These are phyloP conservation scores for Miltochrista miniata DNA, from an alignment of 2,888 invertebrate species.

Conservation along the genomic window DNA sequence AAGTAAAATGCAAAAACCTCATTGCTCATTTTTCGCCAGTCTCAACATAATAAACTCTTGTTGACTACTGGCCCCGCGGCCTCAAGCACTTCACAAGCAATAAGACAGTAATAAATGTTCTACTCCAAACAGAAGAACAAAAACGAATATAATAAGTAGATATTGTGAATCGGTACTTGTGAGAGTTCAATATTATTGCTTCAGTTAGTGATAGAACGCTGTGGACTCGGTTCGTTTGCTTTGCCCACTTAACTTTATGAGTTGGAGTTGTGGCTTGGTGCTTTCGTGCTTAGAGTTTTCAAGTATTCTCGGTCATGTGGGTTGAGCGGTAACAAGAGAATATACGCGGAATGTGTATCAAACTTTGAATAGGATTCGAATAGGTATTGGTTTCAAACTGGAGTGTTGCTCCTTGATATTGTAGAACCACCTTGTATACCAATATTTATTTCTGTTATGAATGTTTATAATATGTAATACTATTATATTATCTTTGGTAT, in stretches of 20 bases:
- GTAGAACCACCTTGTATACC: no score
- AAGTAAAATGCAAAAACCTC: slow-evolving; percentile 64
- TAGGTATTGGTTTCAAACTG: no score
- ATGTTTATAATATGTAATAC: no score
- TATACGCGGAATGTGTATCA: slow-evolving; percentile 4
- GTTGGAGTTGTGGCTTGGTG: slow-evolving; percentile 42
- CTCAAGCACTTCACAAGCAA: slow-evolving; percentile 76
- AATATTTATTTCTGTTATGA: no score
- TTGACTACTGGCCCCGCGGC: slow-evolving; percentile 72
- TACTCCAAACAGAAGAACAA: slow-evolving; percentile 73
- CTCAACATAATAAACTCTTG: slow-evolving; percentile 81
- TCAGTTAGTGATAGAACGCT: slow-evolving; percentile 47
- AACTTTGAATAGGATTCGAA: background rate
- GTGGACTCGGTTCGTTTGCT: slow-evolving; percentile 49
- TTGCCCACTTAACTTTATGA: slow-evolving; percentile 50
- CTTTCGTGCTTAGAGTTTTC: slow-evolving; percentile 38
- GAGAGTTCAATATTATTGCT: slow-evolving; percentile 72
- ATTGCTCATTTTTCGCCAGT: slow-evolving; percentile 76
- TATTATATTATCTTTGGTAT: no score
- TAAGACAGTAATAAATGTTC: slow-evolving; percentile 83
- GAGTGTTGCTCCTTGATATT: no score
- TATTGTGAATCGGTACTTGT: slow-evolving; percentile 71
- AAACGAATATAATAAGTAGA: slow-evolving; percentile 77
- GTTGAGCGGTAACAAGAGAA: background rate
- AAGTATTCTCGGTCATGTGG: slow-evolving; percentile 24